A percentile compares a stretch with the other conserved stretches of the same genome.
Evolutionary conservation across 2,888 invertebrate genomes (phyloP).

Genomic region (Oligia strigilis): DNA sequence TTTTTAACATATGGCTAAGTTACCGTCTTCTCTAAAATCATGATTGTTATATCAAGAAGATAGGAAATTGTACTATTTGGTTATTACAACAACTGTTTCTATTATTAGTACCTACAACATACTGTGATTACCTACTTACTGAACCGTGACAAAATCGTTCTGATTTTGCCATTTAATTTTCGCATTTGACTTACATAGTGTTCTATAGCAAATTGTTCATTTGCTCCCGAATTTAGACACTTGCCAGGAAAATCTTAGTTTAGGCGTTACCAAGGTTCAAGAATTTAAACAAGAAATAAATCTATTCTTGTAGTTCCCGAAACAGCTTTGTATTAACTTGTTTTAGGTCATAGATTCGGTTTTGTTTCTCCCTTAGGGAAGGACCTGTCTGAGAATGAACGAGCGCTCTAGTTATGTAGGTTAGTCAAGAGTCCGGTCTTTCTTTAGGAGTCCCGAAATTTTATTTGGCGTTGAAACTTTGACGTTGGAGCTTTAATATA

Average conservation of each 20-base stretch:
- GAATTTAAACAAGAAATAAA: background rate
- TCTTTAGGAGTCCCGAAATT: constrained; percentile 11
- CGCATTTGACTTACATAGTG: background rate
- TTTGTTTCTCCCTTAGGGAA: constrained; percentile 11
- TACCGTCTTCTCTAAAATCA: background rate
- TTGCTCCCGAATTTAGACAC: background rate
- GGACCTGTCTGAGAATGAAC: constrained; percentile 17
- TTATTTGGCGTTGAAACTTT: background rate
- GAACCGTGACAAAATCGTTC: background rate
- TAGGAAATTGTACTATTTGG: too few species aligned
- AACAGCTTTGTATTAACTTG: constrained; percentile 29
- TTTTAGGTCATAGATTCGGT: constrained; percentile 19
- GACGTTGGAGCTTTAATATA: background rate
- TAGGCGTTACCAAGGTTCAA: background rate
- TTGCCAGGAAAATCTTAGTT: background rate
- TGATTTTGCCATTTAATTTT: background rate
- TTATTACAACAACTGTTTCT: background rate
- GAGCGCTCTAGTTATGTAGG: constrained; percentile 19
- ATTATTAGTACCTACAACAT: background rate
- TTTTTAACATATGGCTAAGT: background rate
- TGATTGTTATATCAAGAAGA: too few species aligned
- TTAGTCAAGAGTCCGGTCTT: background rate
- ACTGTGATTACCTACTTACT: background rate
- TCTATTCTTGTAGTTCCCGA: constrained; percentile 10
- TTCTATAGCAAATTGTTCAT: background rate